Base-by-base conservation (phyloP, 2,797 vertebrate species). In the Characodon lateralis region DNA sequence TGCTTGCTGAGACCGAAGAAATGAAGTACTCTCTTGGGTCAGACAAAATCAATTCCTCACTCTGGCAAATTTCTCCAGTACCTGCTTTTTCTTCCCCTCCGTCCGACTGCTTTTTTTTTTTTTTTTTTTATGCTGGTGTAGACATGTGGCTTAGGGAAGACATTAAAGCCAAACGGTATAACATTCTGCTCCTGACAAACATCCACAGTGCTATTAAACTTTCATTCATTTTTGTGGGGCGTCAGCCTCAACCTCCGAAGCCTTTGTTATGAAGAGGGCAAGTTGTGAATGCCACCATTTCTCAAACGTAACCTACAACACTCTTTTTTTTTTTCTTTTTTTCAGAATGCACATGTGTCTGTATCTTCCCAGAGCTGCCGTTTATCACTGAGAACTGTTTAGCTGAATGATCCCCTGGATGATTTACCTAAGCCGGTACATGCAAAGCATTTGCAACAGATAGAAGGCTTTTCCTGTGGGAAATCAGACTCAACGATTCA, bases 41-140 rank as follows among this genome's bases (percentile, higher is more conserved):
- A 92, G 91, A 93, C 93, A 93, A 94, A 94, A 95, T 95, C 94
- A 93, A 95, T 95, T 93, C 88, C 90, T 95, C 92, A 95, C 92
- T 92, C 83, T 77, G 89, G 90, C 89, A 93, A 93, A 94, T 95
- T 93, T 94, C 91, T 26, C 66, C 22, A 69, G 24, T 69, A 26
- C 41, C 41, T 66, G 35, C 63, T 22, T 5, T 3, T 20, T 35
- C 63, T 20, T 35, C 35, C n/a, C 89, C 92, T 83, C 87, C 87
- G 82, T 71, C 81, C 83, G 55, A 78, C 82, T 86, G 77, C 89
- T 89, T 87, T 86, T 84, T 83, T 79, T 31, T 31, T 31, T 31
- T 94, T 94, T 92, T 95, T 95, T 92, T 91, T 90, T 92, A 93
- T 89, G 89, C 92, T 92, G 93, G 89, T 90, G 83, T 87, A 91